phyloP scores from a whole-genome alignment of 2,113 vertebrate genomes.

The Notothenia coriiceps region DNA sequence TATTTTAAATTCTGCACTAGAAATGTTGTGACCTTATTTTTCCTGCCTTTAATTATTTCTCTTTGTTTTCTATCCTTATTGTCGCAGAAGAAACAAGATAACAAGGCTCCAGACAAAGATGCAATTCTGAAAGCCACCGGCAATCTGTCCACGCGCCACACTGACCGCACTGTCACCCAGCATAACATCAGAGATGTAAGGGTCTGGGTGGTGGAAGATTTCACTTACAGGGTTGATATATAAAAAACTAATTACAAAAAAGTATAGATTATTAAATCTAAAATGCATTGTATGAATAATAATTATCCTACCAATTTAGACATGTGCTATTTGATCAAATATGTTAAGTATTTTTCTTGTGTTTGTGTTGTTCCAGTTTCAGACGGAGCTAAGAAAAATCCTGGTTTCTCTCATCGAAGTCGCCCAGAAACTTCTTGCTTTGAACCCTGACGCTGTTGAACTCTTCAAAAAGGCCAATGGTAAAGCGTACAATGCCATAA shows the following conservation, averaged over 20 bases:
- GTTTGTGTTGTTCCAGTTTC: slow-evolving; percentile 87
- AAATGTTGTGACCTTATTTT: background rate
- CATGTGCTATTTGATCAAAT: slow-evolving; percentile 17
- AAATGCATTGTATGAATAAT: background rate
- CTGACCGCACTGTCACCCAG: slow-evolving; percentile 90
- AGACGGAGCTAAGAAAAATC: slow-evolving; percentile 97
- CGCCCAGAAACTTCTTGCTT: slow-evolving; percentile 94
- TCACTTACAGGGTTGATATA: background rate
- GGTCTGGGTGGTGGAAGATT: slow-evolving; percentile 9
- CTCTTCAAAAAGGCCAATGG: slow-evolving; percentile 98
- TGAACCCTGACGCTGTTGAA: slow-evolving; percentile 98
- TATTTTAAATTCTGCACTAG: background rate
- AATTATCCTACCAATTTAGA: background rate
- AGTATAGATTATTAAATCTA: background rate
- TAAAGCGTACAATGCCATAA: slow-evolving; percentile 62
- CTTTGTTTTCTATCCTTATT: slow-evolving; percentile 1
- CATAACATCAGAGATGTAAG: slow-evolving; percentile 96
- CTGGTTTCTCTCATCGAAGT: slow-evolving; percentile 98
- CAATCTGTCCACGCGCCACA: slow-evolving; percentile 86
- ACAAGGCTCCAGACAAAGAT: slow-evolving; percentile 96
- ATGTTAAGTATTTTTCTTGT: background rate
- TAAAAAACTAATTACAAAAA: background rate
- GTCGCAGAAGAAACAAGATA: slow-evolving; percentile 93
- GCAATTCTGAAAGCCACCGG: slow-evolving; percentile 94
- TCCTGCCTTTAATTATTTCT: background rate